Evolutionary conservation across 2,888 invertebrate species (phyloP), one percentile per base, ranked within the genome.

Genomic region (Gnatocerus cornutus): DNA sequence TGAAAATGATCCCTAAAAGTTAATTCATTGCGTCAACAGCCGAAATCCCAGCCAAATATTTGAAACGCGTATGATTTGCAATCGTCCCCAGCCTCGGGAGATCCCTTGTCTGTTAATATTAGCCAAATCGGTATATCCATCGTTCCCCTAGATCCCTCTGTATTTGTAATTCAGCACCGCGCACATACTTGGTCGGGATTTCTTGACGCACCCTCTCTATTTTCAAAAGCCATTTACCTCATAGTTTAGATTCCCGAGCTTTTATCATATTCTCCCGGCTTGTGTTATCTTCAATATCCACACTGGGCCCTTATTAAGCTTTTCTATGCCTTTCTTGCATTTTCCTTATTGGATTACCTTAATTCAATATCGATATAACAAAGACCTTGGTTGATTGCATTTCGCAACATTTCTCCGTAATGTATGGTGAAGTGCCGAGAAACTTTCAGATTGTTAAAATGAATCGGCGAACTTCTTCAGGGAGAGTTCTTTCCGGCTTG

Each of bases 281-380:
- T 48, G 63, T 71, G 74, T 74, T 76, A 76, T 76, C 73, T 72
- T 70, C 70, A 67, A 72, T 71, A 71, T 76, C 64, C 73, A 74
- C 71, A 73, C 74, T 63, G 63, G 71, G 53, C 62, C 59, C 73
- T 73, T 72, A 74, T 73, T 68, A 73, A 73, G 74, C 61, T 71
- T 53, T 71, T 62, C 64, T 64, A 30, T 64, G 59, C 53, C 66
- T 61, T 66, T 30, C 61, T 66, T 68, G 64, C 59, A 64, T 56
- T 72, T 72, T 73, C 66, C 72, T 75, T 72, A 74, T 75, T 72
- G 72, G 75, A 73, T 76, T 74, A 74, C 70, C 71, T 69, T 71
- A 72, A 76, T 75, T 76, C 75, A 76, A 76, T 76, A 76, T 74
- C 72, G 50, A 65, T 69, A 64, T 69, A 65, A 69, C 69, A 59